Base-by-base conservation (phyloP, 2,797 vertebrate species). In the Euphonia xanthogaster region DNA sequence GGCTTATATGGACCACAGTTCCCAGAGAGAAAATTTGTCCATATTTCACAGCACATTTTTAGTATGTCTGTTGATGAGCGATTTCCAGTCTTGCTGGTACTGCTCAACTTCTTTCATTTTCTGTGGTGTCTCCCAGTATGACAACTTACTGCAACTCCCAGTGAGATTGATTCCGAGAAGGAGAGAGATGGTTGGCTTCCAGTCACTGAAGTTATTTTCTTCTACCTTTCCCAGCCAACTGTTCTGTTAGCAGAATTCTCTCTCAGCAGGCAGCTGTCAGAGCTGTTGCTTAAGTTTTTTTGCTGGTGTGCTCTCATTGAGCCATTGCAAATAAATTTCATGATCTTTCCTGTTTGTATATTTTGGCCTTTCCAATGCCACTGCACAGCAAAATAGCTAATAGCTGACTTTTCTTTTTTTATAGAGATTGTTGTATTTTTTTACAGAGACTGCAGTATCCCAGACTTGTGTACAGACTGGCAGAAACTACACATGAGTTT, bases 191-290 rank as follows among this genome's bases (percentile, higher is more conserved):
- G 27, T 74, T 90, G 68, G 30, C 65, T 93, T 93, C 53, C 58
- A 84, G 51, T 50, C 0, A 2, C 73, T 47, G 20, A 67, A 93
- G 73, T 81, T 81, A 81, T 75, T 94, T 93, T 67, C 27, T 88
- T 79, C 51, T 68, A 37, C 37, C 48, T 90, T 86, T 90, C 53
- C 61, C 76, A 86, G 50, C 72, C 92, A 96, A 90, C 54, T 90
- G 53, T 91, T 91, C 93, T 42, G 21, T 70, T 91, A 80, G 79
- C 19, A 68, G 78, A 93, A 88, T 57, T 83, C 33, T 80, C 50
- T 73, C 82, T 68, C 54, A 61, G 72, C 37, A 80, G 53, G 61
- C 65, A 90, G 53, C 55, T 94, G 88, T 25, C 79, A 68, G 22
- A 63, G 47, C 60, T 79, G 33, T 28, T 93, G 48, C 82, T 88